Percentiles rank a stretch among this genome's conserved stretches.
Evolutionary conservation across 2,113 vertebrate genomes (phyloP).

Genomic region (Eptatretus burgeri): DNA sequence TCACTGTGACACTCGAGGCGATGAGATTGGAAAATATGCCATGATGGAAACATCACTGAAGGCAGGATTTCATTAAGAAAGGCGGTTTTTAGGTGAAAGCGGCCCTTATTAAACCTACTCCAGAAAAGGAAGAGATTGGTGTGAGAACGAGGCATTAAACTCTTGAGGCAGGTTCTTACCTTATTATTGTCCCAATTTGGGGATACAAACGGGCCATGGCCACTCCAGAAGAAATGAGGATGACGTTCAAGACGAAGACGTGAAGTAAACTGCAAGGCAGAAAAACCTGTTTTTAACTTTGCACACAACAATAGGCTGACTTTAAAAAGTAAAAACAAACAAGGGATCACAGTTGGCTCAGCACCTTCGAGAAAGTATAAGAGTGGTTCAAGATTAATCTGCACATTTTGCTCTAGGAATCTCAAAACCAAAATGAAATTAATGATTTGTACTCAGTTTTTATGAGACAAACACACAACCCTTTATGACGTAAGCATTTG

Average conservation of each 20-base stretch:
- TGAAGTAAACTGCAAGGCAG: conserved; percentile 30
- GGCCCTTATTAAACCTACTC: neutral
- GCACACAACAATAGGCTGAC: neutral
- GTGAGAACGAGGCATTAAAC: neutral
- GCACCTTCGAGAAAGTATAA: neutral
- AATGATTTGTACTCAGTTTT: no score
- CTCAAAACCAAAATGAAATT: neutral
- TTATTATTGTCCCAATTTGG: conserved; percentile 78
- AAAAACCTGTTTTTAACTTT: neutral
- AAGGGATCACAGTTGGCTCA: neutral
- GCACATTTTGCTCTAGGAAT: neutral
- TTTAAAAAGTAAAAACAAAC: neutral
- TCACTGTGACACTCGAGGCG: neutral
- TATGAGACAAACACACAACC: no score
- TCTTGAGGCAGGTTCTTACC: conserved; percentile 18
- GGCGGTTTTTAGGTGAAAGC: neutral
- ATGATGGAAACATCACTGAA: neutral
- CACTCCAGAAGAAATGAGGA: conserved; percentile 45
- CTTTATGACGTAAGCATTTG: no score
- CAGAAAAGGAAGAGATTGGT: conserved; percentile 1
- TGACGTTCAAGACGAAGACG: conserved; percentile 35
- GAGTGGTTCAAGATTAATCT: neutral
- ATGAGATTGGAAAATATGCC: neutral
- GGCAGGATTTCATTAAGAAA: neutral
- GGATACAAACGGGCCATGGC: conserved; percentile 57